Evolutionary conservation across 2,888 invertebrate species (phyloP).

Genomic region (Temnothorax rugatulus): DNA sequence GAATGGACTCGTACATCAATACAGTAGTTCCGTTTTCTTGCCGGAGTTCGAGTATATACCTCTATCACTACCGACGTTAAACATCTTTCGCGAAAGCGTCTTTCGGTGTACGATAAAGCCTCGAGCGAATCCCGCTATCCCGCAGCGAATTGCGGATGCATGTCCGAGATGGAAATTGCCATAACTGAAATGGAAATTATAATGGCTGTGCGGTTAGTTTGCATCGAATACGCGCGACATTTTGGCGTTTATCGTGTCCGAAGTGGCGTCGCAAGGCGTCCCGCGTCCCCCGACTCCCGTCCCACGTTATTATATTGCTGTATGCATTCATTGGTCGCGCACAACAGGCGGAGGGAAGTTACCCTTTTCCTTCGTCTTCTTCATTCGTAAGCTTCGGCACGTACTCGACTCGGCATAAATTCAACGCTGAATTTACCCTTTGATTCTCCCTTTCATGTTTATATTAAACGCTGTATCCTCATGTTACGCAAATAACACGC

Average conservation of each 20-base stretch:
- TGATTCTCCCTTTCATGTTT: not conserved
- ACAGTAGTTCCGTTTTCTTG: conserved; percentile 31
- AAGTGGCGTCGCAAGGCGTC: not conserved
- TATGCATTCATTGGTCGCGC: not conserved
- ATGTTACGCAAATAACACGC: conserved; percentile 5
- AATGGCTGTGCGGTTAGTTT: conserved; percentile 10
- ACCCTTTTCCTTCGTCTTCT: not conserved
- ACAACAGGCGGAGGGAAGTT: not conserved
- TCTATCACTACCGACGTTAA: conserved; percentile 15
- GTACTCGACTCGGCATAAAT: conserved; percentile 7
- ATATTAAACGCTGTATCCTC: conserved; percentile 7
- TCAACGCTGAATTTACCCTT: not conserved
- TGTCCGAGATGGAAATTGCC: conserved; percentile 38
- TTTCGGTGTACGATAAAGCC: not conserved
- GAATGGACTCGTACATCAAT: conserved; percentile 27
- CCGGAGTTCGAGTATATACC: not conserved
- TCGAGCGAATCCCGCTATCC: not conserved
- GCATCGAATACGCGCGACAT: conserved; percentile 22
- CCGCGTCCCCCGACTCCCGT: no score
- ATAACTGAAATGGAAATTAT: conserved; percentile 34
- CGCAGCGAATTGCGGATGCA: conserved; percentile 21
- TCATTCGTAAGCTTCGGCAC: not conserved
- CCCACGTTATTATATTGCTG: not conserved
- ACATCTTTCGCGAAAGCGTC: not conserved
- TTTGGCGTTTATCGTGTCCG: conserved; percentile 2